phyloP scores from a whole-genome alignment of 2,797 vertebrate species.

The Garrulus glandarius region DNA sequence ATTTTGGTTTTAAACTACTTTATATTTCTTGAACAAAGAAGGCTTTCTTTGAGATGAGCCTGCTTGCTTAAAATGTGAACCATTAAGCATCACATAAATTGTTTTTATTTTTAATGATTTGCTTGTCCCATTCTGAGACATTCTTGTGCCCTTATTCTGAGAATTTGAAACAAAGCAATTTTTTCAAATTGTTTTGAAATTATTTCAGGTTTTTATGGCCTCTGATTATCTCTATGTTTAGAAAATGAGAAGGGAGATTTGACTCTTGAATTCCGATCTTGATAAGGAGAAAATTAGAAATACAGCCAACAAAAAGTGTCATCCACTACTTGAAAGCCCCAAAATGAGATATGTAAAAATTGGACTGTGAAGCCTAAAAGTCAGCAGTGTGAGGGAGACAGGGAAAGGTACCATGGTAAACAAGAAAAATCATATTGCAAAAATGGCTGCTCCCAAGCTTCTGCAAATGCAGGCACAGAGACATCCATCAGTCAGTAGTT shows the following conservation, averaged over 20 bases:
- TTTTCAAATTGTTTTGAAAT: background rate
- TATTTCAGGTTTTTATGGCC: background rate
- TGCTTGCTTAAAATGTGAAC: background rate
- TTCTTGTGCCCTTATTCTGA: background rate
- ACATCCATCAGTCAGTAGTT: background rate
- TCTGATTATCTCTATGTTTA: background rate
- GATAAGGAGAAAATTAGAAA: background rate
- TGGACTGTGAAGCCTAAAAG: background rate
- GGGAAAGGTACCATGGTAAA: background rate
- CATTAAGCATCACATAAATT: background rate
- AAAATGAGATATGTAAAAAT: background rate
- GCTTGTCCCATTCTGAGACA: background rate
- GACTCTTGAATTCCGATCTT: background rate
- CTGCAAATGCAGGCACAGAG: background rate
- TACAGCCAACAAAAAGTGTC: background rate
- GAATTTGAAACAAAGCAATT: background rate
- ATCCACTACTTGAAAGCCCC: background rate
- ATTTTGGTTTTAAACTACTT: constrained; percentile 28
- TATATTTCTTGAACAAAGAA: constrained; percentile 18
- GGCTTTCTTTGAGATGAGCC: background rate
- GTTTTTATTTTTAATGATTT: background rate
- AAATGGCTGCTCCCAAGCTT: background rate
- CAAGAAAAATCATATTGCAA: background rate
- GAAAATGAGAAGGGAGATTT: background rate
- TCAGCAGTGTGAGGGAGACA: background rate